Conservation (phyloP, 2,797 vertebrate genomes). For the Sebastes nivosus region DNA sequence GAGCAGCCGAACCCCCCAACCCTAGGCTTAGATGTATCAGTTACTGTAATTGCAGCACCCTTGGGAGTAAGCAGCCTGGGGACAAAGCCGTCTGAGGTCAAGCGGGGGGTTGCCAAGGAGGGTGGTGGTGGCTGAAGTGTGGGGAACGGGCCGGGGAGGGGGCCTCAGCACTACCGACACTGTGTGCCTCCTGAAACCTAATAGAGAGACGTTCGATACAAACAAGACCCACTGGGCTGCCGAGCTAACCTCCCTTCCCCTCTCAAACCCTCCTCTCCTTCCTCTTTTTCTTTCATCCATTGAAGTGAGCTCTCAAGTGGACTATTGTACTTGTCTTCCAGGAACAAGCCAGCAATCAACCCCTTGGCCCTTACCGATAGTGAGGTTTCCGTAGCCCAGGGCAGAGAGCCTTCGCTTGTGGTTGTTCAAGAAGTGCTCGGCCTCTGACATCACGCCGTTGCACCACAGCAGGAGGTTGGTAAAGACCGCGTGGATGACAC, state of each 20-base stretch:
- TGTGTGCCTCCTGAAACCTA: conserved; percentile 77
- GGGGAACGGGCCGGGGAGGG: conserved; percentile 53
- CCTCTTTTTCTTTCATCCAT: conserved; percentile 63
- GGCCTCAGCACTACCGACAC: conserved; percentile 42
- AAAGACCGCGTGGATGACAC: conserved; percentile 97
- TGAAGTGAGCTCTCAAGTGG: conserved; percentile 70
- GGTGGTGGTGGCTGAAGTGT: conserved; percentile 65
- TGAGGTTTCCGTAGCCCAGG: conserved; percentile 88
- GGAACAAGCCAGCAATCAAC: conserved; percentile 74
- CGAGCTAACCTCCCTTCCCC: conserved; percentile 56
- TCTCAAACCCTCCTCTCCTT: conserved; percentile 44
- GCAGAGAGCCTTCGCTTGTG: conserved; percentile 89
- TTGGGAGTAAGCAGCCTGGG: conserved; percentile 68
- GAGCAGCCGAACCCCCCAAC: conserved; percentile 71
- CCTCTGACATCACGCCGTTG: conserved; percentile 92
- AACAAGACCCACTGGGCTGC: conserved; percentile 65
- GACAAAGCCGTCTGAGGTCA: conserved; percentile 79
- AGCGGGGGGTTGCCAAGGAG: conserved; percentile 69
- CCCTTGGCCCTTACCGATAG: conserved; percentile 85
- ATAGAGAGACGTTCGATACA: conserved; percentile 72
- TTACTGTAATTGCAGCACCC: conserved; percentile 84
- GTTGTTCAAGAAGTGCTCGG: conserved; percentile 92
- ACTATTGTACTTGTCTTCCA: conserved; percentile 72
- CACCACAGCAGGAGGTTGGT: conserved; percentile 97
- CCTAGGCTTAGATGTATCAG: conserved; percentile 82